Evolutionary conservation across 2,797 vertebrate species (phyloP), one percentile per base, ranked within the genome.

Genomic region (Pantherophis vulpinus): DNA sequence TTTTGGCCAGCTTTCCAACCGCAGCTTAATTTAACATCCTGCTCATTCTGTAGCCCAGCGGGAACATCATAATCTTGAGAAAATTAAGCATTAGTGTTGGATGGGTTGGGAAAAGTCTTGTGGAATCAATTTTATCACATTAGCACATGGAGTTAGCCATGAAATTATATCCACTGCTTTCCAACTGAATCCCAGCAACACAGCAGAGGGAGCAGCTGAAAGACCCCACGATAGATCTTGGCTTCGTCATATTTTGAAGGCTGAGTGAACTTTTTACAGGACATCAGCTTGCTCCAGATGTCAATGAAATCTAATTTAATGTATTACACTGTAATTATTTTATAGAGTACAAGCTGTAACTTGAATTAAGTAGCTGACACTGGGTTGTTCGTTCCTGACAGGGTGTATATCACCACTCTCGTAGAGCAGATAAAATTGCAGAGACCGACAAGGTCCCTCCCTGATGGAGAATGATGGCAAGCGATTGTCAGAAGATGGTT

Each of bases 61-160:
- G 91, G 63, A 59, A 54, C 1, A 37, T 37, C 88, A 18, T 94
- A 92, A 79, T 42, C 61, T 42, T 90, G 93, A 95, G 91, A 91
- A 90, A 56, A 93, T 0, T 10, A 32, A 90, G 63, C 90, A 56
- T 94, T 51, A 88, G 27, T 79, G 86, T 11, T 90, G 91, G 87
- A 59, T 56, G 91, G 51, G 4, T 91, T 58, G 59, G 59, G 66
- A 87, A 87, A 94, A 90, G 29, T 5, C 56, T 61, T 11, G 4
- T 13, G 0, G 0, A 90, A 86, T 92, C 90, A 88, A 74, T 20
- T 51, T 66, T 54, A 60, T 56, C 29, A 23, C 18, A 18, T 92
- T 59, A 7, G 66, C n/a, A 61, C 58, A 86, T 14, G 0, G 16
- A 0, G 66, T 87, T 59, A 55, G 88, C 11, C 63, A 27, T 0